Evolutionary conservation across 2,113 vertebrate species (phyloP), one percentile per base, ranked within the genome.

Genomic region (Neotoma lepida): DNA sequence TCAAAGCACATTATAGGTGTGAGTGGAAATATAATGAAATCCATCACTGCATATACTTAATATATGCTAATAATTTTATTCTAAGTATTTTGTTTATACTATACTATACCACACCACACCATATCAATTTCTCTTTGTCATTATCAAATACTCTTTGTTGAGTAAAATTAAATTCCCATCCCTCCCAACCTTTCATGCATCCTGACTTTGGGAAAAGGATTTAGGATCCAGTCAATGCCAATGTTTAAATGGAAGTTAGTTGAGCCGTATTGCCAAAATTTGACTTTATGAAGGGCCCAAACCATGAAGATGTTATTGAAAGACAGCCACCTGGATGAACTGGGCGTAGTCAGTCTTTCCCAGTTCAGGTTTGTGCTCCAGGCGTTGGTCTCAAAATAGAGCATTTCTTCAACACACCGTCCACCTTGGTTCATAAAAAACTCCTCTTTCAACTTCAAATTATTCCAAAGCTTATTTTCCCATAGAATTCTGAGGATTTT

Each of bases 401-500:
- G 54, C 81, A 95, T 96, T 95, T 95, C 91, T 92, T 90, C 92
- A 94, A 49, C 63, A 94, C 56, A 88, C 76, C 51, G 51, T 92
- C 77, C 93, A 93, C 81, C 26, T 74, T 95, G 76, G 64, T 73
- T 95, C 88, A 93, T n/a, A 58, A 61, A 86, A 95, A 63, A 18
- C 22, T 77, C 89, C 89, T 91, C 78, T 87, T 86, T 92, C 86
- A 96, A 89, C 84, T 93, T 95, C 39, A 94, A 91, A 93, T 39
- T 94, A 86, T 46, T 70, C 85, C 73, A 80, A 89, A 93, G 49
- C 88, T 87, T 94, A 84, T 90, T 96, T 87, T 90, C 44, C 70
- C 66, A 24, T 87, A 90, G 95, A 94, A 93, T 88, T 96, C 81
- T 89, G 88, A 96, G 74, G 88, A 93, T 91, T 96, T 93, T 93